Evolutionary conservation across 2,888 invertebrate species (phyloP).

Genomic region (Alsophila aescularia): DNA sequence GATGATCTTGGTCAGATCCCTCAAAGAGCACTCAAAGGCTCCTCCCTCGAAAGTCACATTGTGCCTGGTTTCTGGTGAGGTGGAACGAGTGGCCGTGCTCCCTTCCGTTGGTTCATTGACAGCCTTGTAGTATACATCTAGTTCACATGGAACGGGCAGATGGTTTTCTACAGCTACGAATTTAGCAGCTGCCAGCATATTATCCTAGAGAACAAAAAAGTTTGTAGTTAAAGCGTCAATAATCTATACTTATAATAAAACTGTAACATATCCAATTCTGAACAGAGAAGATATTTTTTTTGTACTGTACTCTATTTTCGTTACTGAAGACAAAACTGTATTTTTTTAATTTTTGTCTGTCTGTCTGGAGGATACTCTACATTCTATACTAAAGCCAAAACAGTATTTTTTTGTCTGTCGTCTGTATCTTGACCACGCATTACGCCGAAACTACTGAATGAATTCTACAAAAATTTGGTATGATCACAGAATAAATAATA

Average conservation of each 20-base stretch:
- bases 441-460: no score
- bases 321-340: no score
- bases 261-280: no score
- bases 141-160: conserved; percentile 59
- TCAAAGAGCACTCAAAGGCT: conserved; percentile 60
- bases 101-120: conserved; percentile 36
- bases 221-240: neutral
- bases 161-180: conserved; percentile 51
- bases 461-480: no score
- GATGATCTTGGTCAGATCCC: conserved; percentile 67
- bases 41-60: conserved; percentile 55
- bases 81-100: neutral
- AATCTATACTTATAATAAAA: neutral
- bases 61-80: neutral
- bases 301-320: no score
- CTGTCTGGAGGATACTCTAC: no score
- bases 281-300: no score
- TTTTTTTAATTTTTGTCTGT: no score
- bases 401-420: no score
- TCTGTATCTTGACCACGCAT: no score
- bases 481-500: no score
- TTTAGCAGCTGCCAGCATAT: conserved; percentile 66
- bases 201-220: conserved; percentile 56
- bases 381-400: no score
- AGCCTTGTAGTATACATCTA: conserved; percentile 58